phyloP scores from a whole-genome alignment of 2,797 vertebrate genomes.

The Phoebastria nigripes region DNA sequence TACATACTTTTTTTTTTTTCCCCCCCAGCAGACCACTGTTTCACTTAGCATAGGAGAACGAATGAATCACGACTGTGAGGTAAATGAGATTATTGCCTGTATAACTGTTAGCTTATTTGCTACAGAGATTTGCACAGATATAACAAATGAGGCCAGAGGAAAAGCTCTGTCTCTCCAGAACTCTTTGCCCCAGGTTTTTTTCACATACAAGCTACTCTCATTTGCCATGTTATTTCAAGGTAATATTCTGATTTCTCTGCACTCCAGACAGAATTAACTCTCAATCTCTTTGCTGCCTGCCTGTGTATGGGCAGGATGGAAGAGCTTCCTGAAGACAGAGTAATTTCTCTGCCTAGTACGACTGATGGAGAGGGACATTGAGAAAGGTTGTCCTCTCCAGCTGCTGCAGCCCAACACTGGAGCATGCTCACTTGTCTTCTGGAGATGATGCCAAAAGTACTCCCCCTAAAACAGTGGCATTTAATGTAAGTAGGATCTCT shows the following conservation, averaged over 20 bases:
- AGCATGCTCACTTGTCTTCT: not conserved
- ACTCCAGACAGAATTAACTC: not conserved
- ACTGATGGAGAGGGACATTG: not conserved
- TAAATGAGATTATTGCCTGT: slow-evolving; percentile 21
- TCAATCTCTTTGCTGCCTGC: not conserved
- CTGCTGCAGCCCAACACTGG: not conserved
- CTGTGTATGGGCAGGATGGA: not conserved
- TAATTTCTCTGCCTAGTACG: not conserved
- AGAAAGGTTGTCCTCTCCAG: not conserved
- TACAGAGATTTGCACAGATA: slow-evolving; percentile 6
- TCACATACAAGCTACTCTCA: not conserved
- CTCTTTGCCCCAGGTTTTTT: not conserved
- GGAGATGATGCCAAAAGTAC: not conserved
- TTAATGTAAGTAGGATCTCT: not conserved
- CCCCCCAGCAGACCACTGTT: not conserved
- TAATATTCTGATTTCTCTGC: not conserved
- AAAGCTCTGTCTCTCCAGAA: not conserved
- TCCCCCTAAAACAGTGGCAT: not conserved
- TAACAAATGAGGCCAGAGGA: slow-evolving; percentile 3
- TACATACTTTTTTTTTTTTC: not conserved
- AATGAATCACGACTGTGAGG: not conserved
- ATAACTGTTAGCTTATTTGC: slow-evolving; percentile 4
- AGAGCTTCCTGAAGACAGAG: not conserved
- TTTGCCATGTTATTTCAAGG: not conserved
- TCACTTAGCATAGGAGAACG: not conserved